phyloP scores from a whole-genome alignment of 2,113 vertebrate genomes.

The Sialia sialis region DNA sequence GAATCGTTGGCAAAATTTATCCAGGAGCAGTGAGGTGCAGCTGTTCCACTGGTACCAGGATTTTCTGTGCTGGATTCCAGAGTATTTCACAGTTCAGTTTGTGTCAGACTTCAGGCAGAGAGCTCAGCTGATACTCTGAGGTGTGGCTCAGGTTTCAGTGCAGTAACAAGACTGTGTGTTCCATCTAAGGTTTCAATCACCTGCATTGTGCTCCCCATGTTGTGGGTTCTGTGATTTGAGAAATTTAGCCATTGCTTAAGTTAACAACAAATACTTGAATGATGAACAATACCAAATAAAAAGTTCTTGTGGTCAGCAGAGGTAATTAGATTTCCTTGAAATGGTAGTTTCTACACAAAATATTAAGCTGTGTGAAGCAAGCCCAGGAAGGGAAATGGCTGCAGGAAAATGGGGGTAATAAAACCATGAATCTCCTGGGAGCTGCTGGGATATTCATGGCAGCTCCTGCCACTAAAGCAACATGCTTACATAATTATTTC shows the following conservation, averaged over 20 bases:
- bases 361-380: background rate
- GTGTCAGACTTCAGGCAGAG: background rate
- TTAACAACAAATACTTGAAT: too few relatives aligned
- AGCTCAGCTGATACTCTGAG: background rate
- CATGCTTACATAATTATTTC: background rate
- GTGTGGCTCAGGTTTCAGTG: background rate
- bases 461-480: background rate
- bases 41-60: background rate
- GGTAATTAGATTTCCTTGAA: background rate
- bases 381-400: background rate
- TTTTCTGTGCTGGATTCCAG: background rate
- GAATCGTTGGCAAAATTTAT: background rate
- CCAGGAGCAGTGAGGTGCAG: background rate
- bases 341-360: background rate
- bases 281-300: too few relatives aligned
- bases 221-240: background rate
- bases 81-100: background rate
- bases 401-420: background rate
- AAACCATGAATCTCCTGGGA: background rate
- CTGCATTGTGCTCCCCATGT: background rate
- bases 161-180: accelerated
- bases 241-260: too few relatives aligned
- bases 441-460: background rate
- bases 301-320: too few relatives aligned
- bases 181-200: accelerated